Base-by-base conservation (phyloP, 2,888 invertebrate species). In the Pachydiplax longipennis region DNA sequence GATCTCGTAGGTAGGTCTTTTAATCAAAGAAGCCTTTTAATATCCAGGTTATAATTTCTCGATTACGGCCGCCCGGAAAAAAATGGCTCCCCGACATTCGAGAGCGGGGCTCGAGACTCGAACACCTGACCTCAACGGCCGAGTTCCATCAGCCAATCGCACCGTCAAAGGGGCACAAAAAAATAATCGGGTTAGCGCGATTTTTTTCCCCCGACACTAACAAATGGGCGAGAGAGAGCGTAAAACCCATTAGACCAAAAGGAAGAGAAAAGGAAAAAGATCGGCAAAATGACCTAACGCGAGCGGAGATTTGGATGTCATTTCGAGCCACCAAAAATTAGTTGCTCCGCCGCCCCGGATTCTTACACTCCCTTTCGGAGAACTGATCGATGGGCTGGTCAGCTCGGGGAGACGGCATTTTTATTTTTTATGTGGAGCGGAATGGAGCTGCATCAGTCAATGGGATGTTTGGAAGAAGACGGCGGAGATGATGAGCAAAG, bases 361-460 rank as follows among this genome's bases (percentile, higher is more conserved):
- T 37, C 87, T 61, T 35, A 73, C 73, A 73, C 73, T 73, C 73
- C 73, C 73, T 73, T 73, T 73, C 31, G 73, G 73, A 73, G n/a
- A 8, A 18, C 87, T 87, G 87, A 87, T 87, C 87, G 87, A 87
- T 87, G 61, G 61, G 58, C 13, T 13, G 61, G 37, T 87, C 87
- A n/a, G 53, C 35, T 58, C 83, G 80, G 37, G 22, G 37, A 37
- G 87, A 87, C 87, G 73, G n/a, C 73, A 15, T 8, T 37, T 61
- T 22, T 37, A 87, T 87, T 37, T 61, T 87, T 87, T 61, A 83
- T 83, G 83, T 58, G 83, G 58, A 83, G 53, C 83, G 83, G 83
- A 83, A 83, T 83, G 83, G 83, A 87, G 87, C 87, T 87, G 87
- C 87, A 87, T 87, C 87, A 87, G 87, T 87, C 87, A 87, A 87